Evolutionary conservation across 2,113 vertebrate species (phyloP).

Genomic region (Plecotus auritus): DNA sequence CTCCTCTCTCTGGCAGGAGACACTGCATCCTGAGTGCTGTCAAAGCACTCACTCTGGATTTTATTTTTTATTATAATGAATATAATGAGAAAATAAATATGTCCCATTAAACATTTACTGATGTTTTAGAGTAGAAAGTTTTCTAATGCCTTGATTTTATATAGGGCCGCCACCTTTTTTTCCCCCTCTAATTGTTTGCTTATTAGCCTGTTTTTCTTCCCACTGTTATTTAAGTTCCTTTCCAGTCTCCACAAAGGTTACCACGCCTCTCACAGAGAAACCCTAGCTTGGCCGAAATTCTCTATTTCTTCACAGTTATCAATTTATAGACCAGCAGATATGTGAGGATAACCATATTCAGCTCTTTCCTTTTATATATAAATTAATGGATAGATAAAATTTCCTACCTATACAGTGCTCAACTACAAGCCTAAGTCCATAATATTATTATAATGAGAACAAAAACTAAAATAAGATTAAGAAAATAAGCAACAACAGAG

Average conservation of each 20-base stretch:
- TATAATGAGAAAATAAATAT: background rate
- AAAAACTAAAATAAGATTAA: background rate
- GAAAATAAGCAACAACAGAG: background rate
- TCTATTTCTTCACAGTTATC: background rate
- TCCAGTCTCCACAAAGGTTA: background rate
- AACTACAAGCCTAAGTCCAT: background rate
- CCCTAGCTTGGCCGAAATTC: background rate
- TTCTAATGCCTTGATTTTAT: constrained; percentile 10
- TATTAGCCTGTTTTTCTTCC: background rate
- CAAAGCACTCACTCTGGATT: background rate
- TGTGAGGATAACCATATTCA: background rate
- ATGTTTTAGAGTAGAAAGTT: background rate
- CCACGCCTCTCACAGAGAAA: background rate
- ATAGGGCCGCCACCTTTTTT: background rate
- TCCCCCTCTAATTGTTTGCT: background rate
- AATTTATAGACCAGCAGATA: background rate
- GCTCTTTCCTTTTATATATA: background rate
- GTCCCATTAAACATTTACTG: background rate
- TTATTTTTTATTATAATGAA: background rate
- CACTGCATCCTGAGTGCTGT: background rate
- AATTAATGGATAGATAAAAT: background rate
- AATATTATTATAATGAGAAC: background rate
- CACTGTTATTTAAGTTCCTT: background rate
- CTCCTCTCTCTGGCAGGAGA: background rate
- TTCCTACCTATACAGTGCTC: background rate